Conservation (phyloP, 2,797 vertebrate species). For the Monodelphis domestica region DNA sequence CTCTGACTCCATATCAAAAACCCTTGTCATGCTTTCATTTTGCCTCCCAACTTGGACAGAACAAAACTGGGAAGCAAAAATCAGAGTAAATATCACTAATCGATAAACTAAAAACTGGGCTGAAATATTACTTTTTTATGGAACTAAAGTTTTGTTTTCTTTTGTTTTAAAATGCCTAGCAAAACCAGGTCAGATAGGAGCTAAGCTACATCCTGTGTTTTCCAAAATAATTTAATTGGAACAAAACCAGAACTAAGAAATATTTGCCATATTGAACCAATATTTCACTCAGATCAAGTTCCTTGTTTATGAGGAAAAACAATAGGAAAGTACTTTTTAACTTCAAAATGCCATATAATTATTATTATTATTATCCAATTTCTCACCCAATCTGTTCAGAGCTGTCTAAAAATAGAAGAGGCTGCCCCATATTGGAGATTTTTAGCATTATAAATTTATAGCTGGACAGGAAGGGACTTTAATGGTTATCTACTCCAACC, state of each 20-base stretch:
- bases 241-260: neutral
- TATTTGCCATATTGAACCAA: neutral
- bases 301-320: neutral
- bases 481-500: neutral
- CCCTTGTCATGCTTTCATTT: neutral
- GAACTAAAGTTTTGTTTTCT: neutral
- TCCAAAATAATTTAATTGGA: neutral
- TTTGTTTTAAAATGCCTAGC: neutral
- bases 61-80: neutral
- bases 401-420: neutral
- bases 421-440: neutral
- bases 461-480: neutral
- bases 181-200: constrained; percentile 2
- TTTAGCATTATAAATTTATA: neutral
- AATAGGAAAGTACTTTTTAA: neutral
- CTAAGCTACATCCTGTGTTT: neutral
- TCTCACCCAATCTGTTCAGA: neutral
- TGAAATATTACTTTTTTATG: neutral
- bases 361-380: neutral
- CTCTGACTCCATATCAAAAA: neutral
- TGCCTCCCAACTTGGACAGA: neutral
- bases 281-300: neutral
- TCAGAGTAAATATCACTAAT: neutral
- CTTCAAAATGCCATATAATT: neutral
- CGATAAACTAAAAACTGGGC: neutral